Evolutionary conservation across 1,140 invertebrate species (phyloP), one percentile per base, ranked within the genome.

Genomic region (Antheraea pernyi): DNA sequence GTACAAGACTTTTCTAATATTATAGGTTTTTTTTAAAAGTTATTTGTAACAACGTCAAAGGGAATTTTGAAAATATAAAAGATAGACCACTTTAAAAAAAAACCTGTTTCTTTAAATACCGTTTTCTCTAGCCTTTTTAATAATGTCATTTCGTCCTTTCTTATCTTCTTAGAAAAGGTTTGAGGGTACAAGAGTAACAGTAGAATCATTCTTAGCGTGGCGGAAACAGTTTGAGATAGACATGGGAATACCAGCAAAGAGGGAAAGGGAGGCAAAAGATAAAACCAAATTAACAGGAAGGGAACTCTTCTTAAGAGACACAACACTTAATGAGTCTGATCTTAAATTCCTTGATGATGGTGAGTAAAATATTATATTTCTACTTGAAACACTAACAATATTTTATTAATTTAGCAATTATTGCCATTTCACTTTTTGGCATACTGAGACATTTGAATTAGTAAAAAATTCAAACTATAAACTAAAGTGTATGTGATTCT

Each of bases 161-260:
- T 72, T 66, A 53, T 53, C 9, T 74, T 93, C 93, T 79, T 86
- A 98, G 96, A 98, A 97, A 96, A 95, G 96, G 81, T 99, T 99
- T 94, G 98, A 99, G 93, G 98, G 98, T 30, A 99, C 98, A 2
- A 93, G 96, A 84, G 98, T 99, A 0, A 97, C 97, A 2, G 97
- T 99, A 3, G 98, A 99, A 93, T 96, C 97, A n/a, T 99, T 99
- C 90, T 89, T 99, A 71, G 95, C 94, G 48, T 99, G 99, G 99
- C 98, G 99, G 86, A 94, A 95, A 68, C 95, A 96, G 73, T 99
- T 99, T 94, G 98, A 99, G 91, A 94, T 95, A 64, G 98, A 99
- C 91, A 96, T 96, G 90, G 95, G 95, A 18, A 95, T 97, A 67
- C 92, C 95, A n/a, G 96, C 96, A 59, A 95, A 95, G 86, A 94